Conservation (phyloP, 2,113 vertebrate genomes). For the Lanius collurio region DNA sequence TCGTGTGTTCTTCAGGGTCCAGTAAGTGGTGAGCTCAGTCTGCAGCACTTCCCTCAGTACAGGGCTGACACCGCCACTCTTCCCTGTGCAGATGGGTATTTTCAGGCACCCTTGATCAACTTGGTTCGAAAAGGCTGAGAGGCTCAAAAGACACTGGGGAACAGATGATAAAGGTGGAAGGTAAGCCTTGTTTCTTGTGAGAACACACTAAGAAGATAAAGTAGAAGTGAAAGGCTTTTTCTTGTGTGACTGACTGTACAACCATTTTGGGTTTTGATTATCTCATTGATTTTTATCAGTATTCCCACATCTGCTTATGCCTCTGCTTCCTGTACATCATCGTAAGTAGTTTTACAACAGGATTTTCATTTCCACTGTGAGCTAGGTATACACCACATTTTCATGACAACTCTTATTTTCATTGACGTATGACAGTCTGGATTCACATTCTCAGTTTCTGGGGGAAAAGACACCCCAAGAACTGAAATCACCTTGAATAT, state of each 20-base stretch:
- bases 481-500: not conserved
- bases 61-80: not conserved
- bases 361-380: not conserved
- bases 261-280: not conserved
- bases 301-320: not conserved
- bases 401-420: not conserved
- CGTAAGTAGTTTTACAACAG: not conserved
- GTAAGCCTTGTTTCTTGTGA: not conserved
- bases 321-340: not conserved
- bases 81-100: not conserved
- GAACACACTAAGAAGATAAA: not conserved
- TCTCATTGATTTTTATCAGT: not conserved
- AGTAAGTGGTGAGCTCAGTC: not conserved
- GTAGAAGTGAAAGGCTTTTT: not conserved
- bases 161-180: not conserved
- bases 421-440: not conserved
- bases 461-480: not conserved
- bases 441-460: not conserved
- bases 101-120: not conserved
- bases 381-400: not conserved
- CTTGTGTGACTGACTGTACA: not conserved
- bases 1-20: not conserved
- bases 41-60: not conserved
- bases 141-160: not conserved
- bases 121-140: not conserved